These are phyloP conservation scores for Leptonema lineaticorne DNA, from an alignment of 1,140 invertebrate genomes.

Conservation along the genomic window DNA sequence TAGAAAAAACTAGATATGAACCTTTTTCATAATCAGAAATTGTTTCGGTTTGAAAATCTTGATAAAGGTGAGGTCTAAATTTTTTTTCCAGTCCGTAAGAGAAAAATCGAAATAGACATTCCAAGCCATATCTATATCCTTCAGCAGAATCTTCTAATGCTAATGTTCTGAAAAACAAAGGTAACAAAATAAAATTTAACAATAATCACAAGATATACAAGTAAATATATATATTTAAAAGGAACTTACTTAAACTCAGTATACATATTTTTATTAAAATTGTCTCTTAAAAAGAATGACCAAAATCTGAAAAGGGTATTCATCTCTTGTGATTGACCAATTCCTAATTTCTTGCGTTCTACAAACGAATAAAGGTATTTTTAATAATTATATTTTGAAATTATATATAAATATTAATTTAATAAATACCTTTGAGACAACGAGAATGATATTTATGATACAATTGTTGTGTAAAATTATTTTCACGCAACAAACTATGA, in stretches of 20 bases:
- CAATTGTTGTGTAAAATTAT: constrained; percentile 95
- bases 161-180: constrained; percentile 57
- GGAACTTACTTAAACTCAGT: constrained; percentile 77
- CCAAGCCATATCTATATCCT: constrained; percentile 89
- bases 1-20: constrained; percentile 46
- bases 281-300: constrained; percentile 98
- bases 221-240: background rate
- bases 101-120: constrained; percentile 98
- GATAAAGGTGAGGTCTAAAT: constrained; percentile 89
- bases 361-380: constrained; percentile 44
- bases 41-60: constrained; percentile 95
- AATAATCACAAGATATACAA: background rate
- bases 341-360: constrained; percentile 89
- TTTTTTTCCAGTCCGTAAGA: constrained; percentile 96
- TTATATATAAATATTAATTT: no score
- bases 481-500: constrained; percentile 92
- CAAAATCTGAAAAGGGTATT: constrained; percentile 98
- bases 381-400: no score
- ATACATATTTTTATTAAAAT: constrained; percentile 99
- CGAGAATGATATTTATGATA: constrained; percentile 93
- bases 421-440: constrained; percentile 80
- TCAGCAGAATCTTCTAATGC: constrained; percentile 89
- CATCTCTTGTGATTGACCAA: constrained; percentile 94
- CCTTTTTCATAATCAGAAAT: constrained; percentile 88
- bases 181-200: background rate